Base-by-base conservation (phyloP, 2,113 vertebrate genomes). In the Oplegnathus fasciatus region DNA sequence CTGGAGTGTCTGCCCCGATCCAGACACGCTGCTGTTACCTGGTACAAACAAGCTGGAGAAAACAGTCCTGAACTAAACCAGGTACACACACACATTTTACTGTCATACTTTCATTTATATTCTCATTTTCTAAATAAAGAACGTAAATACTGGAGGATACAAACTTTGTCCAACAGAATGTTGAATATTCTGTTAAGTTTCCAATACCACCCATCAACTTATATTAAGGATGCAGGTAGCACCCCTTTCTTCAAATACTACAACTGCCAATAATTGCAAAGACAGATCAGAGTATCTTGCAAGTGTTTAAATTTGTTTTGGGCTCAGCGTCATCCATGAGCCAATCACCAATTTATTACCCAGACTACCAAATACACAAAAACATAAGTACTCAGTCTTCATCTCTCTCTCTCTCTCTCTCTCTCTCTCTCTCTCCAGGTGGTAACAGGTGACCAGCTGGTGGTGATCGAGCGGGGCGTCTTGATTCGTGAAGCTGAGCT, bases 1-100 rank as follows among this genome's bases (percentile, higher is more conserved):
- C 90, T 96, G 84, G 96, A 96, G 86, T 96, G 96, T 85, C 90
- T 96, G n/a, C 95, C 96, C 28, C 93, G 95, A 76, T 96, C 96
- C 72, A 94, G 94, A 74, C 96, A 96, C 26, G 96, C 96, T 46
- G 93, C 91, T 1, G 88, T 96, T 32, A 96, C 94, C 75, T 96
- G 96, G 96, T 95, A 95, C 89, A 96, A 95, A 86, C 94, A 96
- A 83, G 92, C 89, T 0, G 95, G 92, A 84, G 95, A 96, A 81
- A 96, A 95, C 90, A 96, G 94, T 54, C 92, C 95, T 20, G 95
- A 95, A 58, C 93, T 95, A 13, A 92, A 95, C 69, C 93, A 96
- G 95, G 96, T 96, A 89, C 24, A 54, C 18, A 55, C 9, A 54
- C 54, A 58, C 15, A 15, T 34, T 50, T 37, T 48, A 44, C 28